Percentiles rank a stretch among this genome's conserved stretches.
Conservation (phyloP, 2,797 vertebrate genomes). For the Sparidentex hasta region DNA sequence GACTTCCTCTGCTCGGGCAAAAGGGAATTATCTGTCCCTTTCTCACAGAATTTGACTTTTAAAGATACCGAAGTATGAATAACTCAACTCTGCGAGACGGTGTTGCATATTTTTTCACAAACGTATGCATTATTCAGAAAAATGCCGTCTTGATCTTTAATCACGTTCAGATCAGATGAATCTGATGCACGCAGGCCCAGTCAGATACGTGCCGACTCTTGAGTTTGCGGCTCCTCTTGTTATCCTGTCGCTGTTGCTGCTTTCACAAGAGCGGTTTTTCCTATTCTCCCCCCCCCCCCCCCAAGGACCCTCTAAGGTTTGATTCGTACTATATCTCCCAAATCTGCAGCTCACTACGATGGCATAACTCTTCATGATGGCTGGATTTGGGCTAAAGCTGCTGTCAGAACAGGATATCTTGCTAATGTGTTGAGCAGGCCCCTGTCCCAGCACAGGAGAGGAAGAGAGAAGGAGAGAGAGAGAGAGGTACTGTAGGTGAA, state of each 20-base stretch:
- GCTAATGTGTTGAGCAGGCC: constrained; percentile 78
- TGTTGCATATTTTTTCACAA: constrained; percentile 24
- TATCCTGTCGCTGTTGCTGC: constrained; percentile 53
- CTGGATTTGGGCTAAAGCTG: constrained; percentile 78
- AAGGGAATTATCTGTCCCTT: constrained; percentile 32
- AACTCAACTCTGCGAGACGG: constrained; percentile 1
- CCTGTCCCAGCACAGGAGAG: constrained; percentile 29
- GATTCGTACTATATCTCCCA: constrained; percentile 71
- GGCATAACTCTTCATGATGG: constrained; percentile 81
- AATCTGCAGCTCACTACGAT: constrained; percentile 61
- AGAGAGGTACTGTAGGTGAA: neutral
- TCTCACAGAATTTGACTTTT: neutral
- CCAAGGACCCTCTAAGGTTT: constrained; percentile 65
- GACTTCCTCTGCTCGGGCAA: neutral
- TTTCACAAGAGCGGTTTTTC: constrained; percentile 40
- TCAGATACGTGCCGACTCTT: neutral
- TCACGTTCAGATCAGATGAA: constrained; percentile 50
- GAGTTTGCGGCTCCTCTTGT: constrained; percentile 34
- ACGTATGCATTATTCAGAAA: constrained; percentile 50
- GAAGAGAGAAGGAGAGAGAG: constrained; percentile 1
- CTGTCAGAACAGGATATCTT: constrained; percentile 78
- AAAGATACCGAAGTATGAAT: constrained; percentile 15
- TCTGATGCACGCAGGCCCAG: constrained; percentile 12
- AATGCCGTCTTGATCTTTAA: constrained; percentile 32
- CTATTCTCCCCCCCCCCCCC: constrained; percentile 34